Evolutionary conservation across 2,797 vertebrate genomes (phyloP), one percentile per base, ranked within the genome.

Genomic region (Bradypodion pumilum): DNA sequence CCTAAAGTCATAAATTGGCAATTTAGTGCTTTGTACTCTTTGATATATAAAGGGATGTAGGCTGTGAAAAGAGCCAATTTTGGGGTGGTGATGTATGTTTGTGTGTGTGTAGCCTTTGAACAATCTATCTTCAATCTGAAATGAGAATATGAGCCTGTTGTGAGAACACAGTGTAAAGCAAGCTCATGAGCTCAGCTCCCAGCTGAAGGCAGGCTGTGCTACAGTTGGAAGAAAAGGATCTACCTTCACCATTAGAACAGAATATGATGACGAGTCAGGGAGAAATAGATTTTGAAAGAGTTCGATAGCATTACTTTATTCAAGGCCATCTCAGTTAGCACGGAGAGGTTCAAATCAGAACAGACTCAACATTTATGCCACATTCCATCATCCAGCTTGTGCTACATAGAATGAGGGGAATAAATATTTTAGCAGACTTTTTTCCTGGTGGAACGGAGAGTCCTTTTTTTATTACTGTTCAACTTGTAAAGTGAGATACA

Each of bases 381-480:
- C 25, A 12, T 69, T 60, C 44, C 59, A 4, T 32, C 59, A 27
- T 42, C 77, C 19, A 10, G 6, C 32, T 9, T 40, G 27, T 52
- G 9, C 60, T 56, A 35, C 27, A 52, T 46, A 56, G n/a, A 69
- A 42, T 13, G 35, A 56, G 63, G 13, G 40, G 40, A 52, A 60
- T 78, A 52, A 73, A 73, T 73, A 84, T 84, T 78, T 79, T 59
- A 40, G 56, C 42, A n/a, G 4, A 1, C 23, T n/a, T 7, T 73
- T 75, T 1, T 40, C 65, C 32, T 35, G 35, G 25, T 13, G 25
- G 59, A 80, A 29, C 44, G 27, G 8, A 8, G 44, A 75, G 62
- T 75, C 37, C 83, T 75, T 21, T n/a, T 59, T 85, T 85, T 75
- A 80, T 80, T 56, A 75, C 62, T 19, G 21, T 63, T 74, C 70